Evolutionary conservation across 2,888 invertebrate genomes (phyloP), one percentile per base, ranked within the genome.

Genomic region (Cephus runcator): DNA sequence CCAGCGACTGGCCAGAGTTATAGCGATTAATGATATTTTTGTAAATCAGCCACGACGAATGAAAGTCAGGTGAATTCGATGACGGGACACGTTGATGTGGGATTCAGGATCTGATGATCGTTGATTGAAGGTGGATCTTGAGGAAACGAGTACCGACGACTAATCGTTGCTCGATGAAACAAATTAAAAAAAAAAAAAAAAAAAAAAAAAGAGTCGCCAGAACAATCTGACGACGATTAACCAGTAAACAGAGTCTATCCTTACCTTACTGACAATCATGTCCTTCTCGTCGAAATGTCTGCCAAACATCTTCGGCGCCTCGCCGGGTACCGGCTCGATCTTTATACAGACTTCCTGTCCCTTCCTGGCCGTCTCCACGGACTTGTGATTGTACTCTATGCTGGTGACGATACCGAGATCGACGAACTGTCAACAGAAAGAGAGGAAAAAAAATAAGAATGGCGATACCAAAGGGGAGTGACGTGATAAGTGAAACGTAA

Each of bases 241-340:
- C 1, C 2, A 6, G 15, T 15, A 40, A 40, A 40, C 15, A 15
- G 15, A 15, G 40, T 40, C 12, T 15, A 1, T 15, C 15, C 94
- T 93, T 91, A 97, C 97, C 96, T 97, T 98, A 94, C 99, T 99
- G 89, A 98, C 95, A 83, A 99, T 94, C 91, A 97, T 93, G 92
- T 99, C 99, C 69, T 96, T 98, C 88, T 98, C 96, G 89, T 99
- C 99, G 92, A 99, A 99, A 93, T 99, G 99, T 79, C 99, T 94
- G 15, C 99, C 99, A 92, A 96, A 98, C 96, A 99, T 96, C 93
- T 99, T 99, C 74, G 99, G 99, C 75, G 99, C 96, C 92, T 99
- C 99, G n/a, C 99, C 99, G 30, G 98, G 97, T 75, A 97, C 95
- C 36, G 98, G 97, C 87, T 99, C 99, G 85, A 99, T 99, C 93